Conservation (phyloP, 1,140 invertebrate genomes). For the honey bee (Apis mellifera) region DNA sequence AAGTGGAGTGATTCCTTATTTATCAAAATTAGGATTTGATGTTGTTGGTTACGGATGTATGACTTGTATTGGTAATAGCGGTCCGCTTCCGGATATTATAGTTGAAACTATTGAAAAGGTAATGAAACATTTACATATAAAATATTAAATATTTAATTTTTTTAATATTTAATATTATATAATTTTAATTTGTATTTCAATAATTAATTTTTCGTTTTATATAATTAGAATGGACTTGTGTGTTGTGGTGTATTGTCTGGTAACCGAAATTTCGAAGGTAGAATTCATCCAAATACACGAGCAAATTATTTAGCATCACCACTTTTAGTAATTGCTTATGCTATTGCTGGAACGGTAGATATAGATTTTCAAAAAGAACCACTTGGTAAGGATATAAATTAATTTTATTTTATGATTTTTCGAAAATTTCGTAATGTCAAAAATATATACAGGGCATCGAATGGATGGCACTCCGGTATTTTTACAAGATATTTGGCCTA, state of each 20-base stretch:
- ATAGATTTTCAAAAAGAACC: slow-evolving; percentile 97
- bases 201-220: slow-evolving; percentile 24
- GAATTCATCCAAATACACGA: slow-evolving; percentile 97
- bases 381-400: slow-evolving; percentile 83
- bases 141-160: neutral
- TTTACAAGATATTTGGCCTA: slow-evolving; percentile 97
- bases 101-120: slow-evolving; percentile 97
- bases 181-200: slow-evolving; percentile 4
- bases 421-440: neutral
- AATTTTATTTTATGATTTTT: neutral
- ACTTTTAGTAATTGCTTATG: slow-evolving; percentile 97
- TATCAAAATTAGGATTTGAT: slow-evolving; percentile 95
- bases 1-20: slow-evolving; percentile 92
- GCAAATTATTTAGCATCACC: slow-evolving; percentile 99
- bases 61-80: slow-evolving; percentile 99
- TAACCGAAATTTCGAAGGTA: slow-evolving; percentile 98
- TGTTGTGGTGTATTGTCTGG: slow-evolving; percentile 97
- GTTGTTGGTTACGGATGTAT: slow-evolving; percentile 98
- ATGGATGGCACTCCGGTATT: slow-evolving; percentile 89
- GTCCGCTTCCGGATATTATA: slow-evolving; percentile 95
- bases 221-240: slow-evolving; percentile 90
- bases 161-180: no score
- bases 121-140: neutral
- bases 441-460: slow-evolving; percentile 83
- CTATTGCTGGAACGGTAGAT: slow-evolving; percentile 95